phyloP scores from a whole-genome alignment of 2,113 vertebrate species.

The Callithrix jacchus region DNA sequence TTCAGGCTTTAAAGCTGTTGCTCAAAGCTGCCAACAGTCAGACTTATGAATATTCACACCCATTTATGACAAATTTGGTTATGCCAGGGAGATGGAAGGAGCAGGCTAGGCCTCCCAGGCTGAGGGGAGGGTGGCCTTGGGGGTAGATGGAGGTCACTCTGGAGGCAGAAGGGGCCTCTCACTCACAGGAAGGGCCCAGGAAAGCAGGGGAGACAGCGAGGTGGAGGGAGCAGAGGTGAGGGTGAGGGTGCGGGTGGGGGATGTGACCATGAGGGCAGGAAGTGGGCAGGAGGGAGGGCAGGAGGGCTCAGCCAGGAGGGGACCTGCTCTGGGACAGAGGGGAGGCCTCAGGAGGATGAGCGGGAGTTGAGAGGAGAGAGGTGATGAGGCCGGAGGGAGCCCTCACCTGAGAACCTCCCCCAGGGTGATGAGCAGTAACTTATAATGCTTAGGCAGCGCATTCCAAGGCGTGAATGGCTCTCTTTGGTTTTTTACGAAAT shows the following conservation, averaged over 20 bases:
- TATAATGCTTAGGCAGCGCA: fast-evolving
- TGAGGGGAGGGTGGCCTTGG: too few species aligned
- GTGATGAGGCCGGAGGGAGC: fast-evolving
- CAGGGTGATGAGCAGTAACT: fast-evolving
- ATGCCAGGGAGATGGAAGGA: not conserved
- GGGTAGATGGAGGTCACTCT: too few species aligned
- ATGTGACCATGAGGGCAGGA: too few species aligned
- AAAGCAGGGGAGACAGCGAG: too few species aligned
- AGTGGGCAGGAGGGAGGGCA: not conserved
- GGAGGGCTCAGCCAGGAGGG: not conserved
- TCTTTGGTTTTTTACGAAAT: fast-evolving
- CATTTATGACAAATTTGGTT: too few species aligned
- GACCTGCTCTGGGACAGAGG: not conserved
- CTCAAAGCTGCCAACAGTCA: not conserved
- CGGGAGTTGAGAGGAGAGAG: too few species aligned
- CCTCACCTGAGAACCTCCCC: not conserved
- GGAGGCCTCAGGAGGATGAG: too few species aligned
- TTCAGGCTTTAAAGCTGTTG: not conserved
- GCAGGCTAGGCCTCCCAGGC: fast-evolving
- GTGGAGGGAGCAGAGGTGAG: too few species aligned
- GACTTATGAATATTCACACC: too few species aligned
- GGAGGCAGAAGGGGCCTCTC: not conserved
- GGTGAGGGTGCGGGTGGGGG: too few species aligned
- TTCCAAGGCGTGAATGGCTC: not conserved
- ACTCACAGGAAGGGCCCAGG: not conserved